Evolutionary conservation across 1,140 invertebrate genomes (phyloP).

Genomic region (Euglossa dilemma): DNA sequence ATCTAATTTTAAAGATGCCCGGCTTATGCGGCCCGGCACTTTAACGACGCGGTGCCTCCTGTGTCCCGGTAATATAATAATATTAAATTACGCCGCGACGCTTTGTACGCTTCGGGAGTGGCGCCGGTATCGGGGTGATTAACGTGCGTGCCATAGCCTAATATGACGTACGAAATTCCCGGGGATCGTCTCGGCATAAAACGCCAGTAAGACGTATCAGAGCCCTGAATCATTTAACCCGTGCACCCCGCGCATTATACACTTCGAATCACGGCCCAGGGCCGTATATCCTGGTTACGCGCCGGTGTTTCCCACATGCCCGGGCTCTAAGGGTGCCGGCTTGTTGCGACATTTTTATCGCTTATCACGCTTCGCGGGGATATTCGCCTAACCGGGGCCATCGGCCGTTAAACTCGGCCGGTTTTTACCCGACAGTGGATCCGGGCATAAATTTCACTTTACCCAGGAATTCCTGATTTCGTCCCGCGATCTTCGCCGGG

Average conservation of each 20-base stretch:
- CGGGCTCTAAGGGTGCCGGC: background rate
- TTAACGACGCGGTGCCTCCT: background rate
- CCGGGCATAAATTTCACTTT: slow-evolving; percentile 64
- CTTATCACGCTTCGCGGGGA: slow-evolving; percentile 41
- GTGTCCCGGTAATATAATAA: slow-evolving; percentile 42
- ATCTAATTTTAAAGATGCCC: slow-evolving; percentile 52
- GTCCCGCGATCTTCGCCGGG: background rate
- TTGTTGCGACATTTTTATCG: slow-evolving; percentile 18
- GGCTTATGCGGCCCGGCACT: slow-evolving; percentile 19
- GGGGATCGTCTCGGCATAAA: background rate
- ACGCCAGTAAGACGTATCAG: background rate
- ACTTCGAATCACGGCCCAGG: background rate
- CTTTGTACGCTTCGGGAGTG: slow-evolving; percentile 36
- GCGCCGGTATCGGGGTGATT: slow-evolving; percentile 41
- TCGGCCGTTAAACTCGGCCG: slow-evolving; percentile 57
- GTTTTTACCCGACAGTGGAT: slow-evolving; percentile 34
- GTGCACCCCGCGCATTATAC: no score
- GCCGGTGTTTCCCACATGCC: background rate
- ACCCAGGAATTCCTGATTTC: slow-evolving; percentile 54
- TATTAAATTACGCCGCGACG: slow-evolving; percentile 43
- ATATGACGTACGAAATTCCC: slow-evolving; percentile 34
- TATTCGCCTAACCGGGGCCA: slow-evolving; percentile 31
- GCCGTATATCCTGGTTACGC: background rate
- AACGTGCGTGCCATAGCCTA: slow-evolving; percentile 31
- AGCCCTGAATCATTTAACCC: background rate